Evolutionary conservation across 2,113 vertebrate genomes (phyloP).

Genomic region (Gopherus evgoodei): DNA sequence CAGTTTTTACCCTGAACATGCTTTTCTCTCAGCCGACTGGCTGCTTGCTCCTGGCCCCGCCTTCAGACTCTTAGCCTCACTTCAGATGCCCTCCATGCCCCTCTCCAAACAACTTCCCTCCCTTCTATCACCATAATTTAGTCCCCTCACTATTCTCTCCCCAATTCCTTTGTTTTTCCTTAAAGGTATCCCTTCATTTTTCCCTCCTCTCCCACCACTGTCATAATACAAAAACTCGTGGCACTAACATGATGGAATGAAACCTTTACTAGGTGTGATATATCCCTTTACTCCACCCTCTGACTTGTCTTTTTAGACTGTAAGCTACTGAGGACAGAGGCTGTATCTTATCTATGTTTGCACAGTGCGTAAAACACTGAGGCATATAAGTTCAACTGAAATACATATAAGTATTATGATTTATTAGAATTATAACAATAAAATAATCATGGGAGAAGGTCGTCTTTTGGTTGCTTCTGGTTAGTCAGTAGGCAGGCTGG

Average conservation of each 20-base stretch:
- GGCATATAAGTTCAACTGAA: slow-evolving; percentile 51
- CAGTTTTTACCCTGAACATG: neutral
- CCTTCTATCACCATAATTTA: neutral
- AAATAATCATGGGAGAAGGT: slow-evolving; percentile 19
- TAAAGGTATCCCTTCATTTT: neutral
- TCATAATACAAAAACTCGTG: neutral
- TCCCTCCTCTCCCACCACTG: neutral
- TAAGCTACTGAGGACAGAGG: slow-evolving; percentile 46
- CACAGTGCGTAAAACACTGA: slow-evolving; percentile 48
- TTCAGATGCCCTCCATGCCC: neutral
- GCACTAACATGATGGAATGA: slow-evolving; percentile 20
- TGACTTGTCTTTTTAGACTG: slow-evolving; percentile 3
- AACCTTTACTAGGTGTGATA: neutral
- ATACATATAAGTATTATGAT: neutral
- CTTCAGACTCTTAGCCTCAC: neutral
- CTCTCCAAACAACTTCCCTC: neutral
- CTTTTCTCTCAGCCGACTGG: rapidly evolving
- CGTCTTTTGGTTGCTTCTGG: slow-evolving; percentile 56
- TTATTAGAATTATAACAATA: neutral
- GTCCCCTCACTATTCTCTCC: neutral
- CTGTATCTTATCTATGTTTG: slow-evolving; percentile 23
- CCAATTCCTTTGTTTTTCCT: slow-evolving; percentile 6
- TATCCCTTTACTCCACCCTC: neutral
- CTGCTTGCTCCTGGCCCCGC: neutral
- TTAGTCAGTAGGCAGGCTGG: slow-evolving; percentile 50